Evolutionary conservation across 2,888 invertebrate genomes (phyloP).

Genomic region (Toxonevra muliebris): DNA sequence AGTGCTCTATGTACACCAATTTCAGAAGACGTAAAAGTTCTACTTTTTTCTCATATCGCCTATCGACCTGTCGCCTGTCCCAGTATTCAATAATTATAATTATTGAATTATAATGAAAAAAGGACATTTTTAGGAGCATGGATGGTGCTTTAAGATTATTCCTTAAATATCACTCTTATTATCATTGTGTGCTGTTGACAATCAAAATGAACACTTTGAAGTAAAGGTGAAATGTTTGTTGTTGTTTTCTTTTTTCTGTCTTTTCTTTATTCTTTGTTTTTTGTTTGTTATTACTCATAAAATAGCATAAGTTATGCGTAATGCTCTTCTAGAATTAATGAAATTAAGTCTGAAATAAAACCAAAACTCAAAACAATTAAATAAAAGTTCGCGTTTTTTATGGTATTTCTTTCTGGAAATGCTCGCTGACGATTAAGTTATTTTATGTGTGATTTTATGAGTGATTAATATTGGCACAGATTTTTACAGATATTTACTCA

Average conservation of each 20-base stretch:
- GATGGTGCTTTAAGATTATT: no score
- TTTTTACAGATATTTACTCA: background rate
- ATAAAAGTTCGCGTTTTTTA: background rate
- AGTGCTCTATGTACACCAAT: no score
- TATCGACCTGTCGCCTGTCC: no score
- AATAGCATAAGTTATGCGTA: slow-evolving; percentile 26
- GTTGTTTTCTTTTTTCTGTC: no score
- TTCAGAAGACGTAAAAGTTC: no score
- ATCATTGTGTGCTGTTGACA: slow-evolving; percentile 35
- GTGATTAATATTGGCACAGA: background rate
- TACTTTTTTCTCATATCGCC: no score
- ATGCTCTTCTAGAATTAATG: slow-evolving; percentile 19
- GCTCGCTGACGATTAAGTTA: slow-evolving; percentile 18
- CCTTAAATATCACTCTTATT: slow-evolving; percentile 21
- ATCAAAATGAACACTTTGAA: slow-evolving; percentile 60
- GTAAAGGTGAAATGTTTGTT: slow-evolving; percentile 40
- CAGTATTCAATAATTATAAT: no score
- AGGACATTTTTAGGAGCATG: no score
- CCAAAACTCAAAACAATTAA: no score
- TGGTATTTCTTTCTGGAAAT: background rate
- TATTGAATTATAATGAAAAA: no score
- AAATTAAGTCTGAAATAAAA: background rate
- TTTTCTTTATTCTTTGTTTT: no score
- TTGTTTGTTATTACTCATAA: slow-evolving; percentile 29
- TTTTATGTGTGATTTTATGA: slow-evolving; percentile 6